Conservation (phyloP, 2,888 invertebrate species). For the Pristionchus exspectatus region DNA sequence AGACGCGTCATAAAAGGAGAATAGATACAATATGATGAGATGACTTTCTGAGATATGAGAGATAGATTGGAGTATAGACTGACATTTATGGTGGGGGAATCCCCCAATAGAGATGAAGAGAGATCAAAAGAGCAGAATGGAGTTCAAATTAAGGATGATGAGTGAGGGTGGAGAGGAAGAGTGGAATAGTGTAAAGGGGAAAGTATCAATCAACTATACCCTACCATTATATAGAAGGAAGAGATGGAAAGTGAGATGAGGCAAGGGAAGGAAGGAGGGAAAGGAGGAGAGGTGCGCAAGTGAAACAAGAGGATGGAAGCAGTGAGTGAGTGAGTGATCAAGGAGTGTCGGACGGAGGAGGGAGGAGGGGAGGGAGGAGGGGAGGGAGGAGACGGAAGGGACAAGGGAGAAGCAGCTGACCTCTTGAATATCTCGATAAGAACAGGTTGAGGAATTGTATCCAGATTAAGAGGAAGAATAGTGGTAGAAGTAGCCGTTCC, state of each 20-base stretch:
- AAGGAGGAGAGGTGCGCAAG: too few relatives aligned
- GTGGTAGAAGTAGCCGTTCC: neutral
- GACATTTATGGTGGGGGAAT: neutral
- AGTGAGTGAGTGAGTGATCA: too few relatives aligned
- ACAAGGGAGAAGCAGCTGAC: neutral
- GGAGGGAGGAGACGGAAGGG: neutral
- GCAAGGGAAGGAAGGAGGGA: neutral
- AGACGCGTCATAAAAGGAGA: neutral
- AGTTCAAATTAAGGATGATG: neutral
- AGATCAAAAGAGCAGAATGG: neutral
- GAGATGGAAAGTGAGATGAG: neutral
- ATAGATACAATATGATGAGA: slow-evolving; percentile 2
- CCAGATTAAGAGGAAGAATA: neutral
- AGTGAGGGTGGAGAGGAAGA: too few relatives aligned
- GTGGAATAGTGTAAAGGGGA: too few relatives aligned
- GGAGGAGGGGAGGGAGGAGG: neutral
- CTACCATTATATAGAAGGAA: neutral
- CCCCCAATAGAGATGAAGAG: neutral
- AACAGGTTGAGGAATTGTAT: neutral
- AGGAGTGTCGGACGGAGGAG: too few relatives aligned
- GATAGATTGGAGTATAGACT: neutral
- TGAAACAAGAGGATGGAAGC: too few relatives aligned
- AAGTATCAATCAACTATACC: neutral
- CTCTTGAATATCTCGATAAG: slow-evolving; percentile 4
- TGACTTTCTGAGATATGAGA: neutral